Evolutionary conservation across 2,113 vertebrate genomes (phyloP).

Genomic region (Taxidea taxus): DNA sequence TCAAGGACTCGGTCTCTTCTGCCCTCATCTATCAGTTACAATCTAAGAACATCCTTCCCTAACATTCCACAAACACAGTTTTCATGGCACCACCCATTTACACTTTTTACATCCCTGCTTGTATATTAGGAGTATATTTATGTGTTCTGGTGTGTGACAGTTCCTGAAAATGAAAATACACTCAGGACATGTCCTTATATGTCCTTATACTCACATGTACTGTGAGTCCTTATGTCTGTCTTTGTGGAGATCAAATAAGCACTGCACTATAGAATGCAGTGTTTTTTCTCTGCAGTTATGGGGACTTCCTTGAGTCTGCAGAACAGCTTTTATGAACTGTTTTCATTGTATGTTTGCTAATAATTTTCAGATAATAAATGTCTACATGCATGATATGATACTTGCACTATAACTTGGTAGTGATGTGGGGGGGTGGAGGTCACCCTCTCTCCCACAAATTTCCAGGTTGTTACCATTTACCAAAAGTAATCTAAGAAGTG

Average conservation of each 20-base stretch:
- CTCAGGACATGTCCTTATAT: not conserved
- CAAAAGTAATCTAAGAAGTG: not conserved
- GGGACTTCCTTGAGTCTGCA: fast-evolving
- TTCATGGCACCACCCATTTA: not conserved
- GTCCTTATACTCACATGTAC: too few relatives aligned
- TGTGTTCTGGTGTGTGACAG: not conserved
- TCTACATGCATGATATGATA: not conserved
- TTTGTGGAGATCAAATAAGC: not conserved
- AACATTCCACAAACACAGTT: not conserved
- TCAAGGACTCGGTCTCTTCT: not conserved
- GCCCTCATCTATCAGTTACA: not conserved
- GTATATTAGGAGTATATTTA: not conserved
- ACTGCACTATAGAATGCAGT: fast-evolving
- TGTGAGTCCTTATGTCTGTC: not conserved
- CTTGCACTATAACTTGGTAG: not conserved
- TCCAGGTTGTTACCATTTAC: not conserved
- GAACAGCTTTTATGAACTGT: not conserved
- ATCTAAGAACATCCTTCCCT: not conserved
- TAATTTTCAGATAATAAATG: not conserved
- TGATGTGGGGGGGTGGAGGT: fast-evolving
- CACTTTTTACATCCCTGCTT: not conserved
- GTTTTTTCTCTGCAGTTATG: not conserved
- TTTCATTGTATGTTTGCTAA: not conserved
- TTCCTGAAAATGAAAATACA: not conserved
- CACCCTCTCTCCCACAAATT: not conserved